Evolutionary conservation across 2,888 invertebrate species (phyloP), one percentile per base, ranked within the genome.

Genomic region (Abrostola triplasia): DNA sequence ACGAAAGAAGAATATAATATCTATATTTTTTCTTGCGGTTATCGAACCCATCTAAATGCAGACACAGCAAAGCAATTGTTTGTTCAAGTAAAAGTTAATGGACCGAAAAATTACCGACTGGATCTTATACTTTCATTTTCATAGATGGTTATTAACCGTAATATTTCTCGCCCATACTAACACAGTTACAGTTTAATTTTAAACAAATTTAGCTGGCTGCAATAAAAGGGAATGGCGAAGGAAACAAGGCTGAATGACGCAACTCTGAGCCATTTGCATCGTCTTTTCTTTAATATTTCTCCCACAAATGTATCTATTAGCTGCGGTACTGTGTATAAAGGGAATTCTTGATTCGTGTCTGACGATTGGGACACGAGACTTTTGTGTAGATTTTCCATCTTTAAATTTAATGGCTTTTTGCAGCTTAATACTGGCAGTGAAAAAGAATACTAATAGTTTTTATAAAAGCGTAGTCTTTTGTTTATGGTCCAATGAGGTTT

Each of bases 291-390:
- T 60, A 40, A 60, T 70, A 60, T 58, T 52, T 58, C 44, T 44
- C 24, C 37, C 35, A 24, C 35, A 44, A 61, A 55, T 61, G 48
- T 66, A 53, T 61, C n/a, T 70, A 58, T 47, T 58, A 66, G 9
- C n/a, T 12, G 5, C 42, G 38, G 11, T 59, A 51, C 13, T 38
- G 11, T 9, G 24, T 40, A 44, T 44, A 68, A 73, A 73, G 12
- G 13, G 53, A 73, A 68, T 73, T 55, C 41, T 59, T 60, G 64
- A 73, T 61, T 68, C 48, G 8, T 41, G 35, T 12, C 50, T 57
- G 48, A 68, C 57, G 50, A 61, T 44, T 47, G n/a, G 5, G 8
- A 10, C 11, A 24, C 51, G 24, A 24, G 8, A 12, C 40, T 44
- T 48, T 13, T 6, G 38, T 44, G 58, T 49, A 36, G 35, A 36